phyloP scores from a whole-genome alignment of 2,113 vertebrate genomes.

The Helogale parvula region DNA sequence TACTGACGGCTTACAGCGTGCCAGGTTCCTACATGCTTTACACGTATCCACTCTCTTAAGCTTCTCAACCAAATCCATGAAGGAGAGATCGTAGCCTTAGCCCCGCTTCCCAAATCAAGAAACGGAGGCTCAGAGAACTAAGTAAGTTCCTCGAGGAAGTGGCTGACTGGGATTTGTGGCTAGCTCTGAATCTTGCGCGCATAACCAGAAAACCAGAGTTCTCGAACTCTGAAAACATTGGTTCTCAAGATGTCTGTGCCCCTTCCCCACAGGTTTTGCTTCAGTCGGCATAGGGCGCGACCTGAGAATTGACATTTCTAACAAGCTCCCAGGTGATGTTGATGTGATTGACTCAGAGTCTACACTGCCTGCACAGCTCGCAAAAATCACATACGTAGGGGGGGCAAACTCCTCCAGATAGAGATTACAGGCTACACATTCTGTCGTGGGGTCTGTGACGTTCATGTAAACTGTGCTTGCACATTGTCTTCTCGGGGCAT shows the following conservation, averaged over 20 bases:
- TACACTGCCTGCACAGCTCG: background rate
- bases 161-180: background rate
- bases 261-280: background rate
- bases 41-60: background rate
- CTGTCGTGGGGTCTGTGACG: background rate
- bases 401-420: background rate
- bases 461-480: background rate
- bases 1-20: background rate
- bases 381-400: background rate
- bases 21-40: background rate
- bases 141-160: slow-evolving; percentile 24
- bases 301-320: background rate
- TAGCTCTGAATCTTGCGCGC: slow-evolving; percentile 1
- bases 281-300: background rate
- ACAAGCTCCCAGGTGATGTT: background rate
- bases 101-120: slow-evolving; percentile 4
- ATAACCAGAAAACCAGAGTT: slow-evolving; percentile 16
- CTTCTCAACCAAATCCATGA: background rate
- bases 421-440: background rate
- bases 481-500: slow-evolving; percentile 11
- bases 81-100: background rate
- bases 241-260: background rate
- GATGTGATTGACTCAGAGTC: background rate
- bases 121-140: slow-evolving; percentile 16
- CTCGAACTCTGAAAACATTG: background rate